Evolutionary conservation across 2,797 vertebrate species (phyloP).

Genomic region (Cyclura pinguis): DNA sequence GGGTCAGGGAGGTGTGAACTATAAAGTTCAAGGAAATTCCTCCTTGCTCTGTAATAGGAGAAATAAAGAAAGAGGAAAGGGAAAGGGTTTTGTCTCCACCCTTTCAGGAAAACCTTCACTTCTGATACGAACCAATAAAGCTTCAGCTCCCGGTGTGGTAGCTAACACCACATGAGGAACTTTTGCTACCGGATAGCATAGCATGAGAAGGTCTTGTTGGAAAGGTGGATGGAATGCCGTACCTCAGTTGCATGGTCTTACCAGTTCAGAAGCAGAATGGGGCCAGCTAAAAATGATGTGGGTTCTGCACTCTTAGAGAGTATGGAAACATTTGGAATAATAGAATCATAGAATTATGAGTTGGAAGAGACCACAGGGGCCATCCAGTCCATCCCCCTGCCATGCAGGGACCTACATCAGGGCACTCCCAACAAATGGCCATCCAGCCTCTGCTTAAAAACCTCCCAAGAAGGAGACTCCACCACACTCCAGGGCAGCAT

Average conservation of each 20-base stretch:
- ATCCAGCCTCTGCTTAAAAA: too few species aligned
- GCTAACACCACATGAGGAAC: background rate
- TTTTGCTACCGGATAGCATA: background rate
- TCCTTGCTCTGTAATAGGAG: background rate
- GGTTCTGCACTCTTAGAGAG: background rate
- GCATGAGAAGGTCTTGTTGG: background rate
- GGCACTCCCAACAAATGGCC: too few species aligned
- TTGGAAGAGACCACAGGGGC: too few species aligned
- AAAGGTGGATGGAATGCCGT: background rate
- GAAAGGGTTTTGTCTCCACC: background rate
- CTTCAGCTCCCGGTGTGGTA: background rate
- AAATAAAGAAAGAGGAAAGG: background rate
- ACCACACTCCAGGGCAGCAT: too few species aligned
- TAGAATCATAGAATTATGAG: too few species aligned
- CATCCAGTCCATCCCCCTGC: too few species aligned
- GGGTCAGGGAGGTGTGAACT: background rate
- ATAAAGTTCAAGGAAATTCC: background rate
- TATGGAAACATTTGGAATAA: background rate
- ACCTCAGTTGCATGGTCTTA: background rate
- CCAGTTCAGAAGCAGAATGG: background rate
- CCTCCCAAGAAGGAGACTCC: too few species aligned
- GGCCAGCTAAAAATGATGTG: background rate
- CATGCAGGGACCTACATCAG: too few species aligned
- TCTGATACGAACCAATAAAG: background rate
- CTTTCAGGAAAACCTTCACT: background rate